Evolutionary conservation across 1,140 invertebrate species (phyloP), one percentile per base, ranked within the genome.

Genomic region (Bombus balteatus): DNA sequence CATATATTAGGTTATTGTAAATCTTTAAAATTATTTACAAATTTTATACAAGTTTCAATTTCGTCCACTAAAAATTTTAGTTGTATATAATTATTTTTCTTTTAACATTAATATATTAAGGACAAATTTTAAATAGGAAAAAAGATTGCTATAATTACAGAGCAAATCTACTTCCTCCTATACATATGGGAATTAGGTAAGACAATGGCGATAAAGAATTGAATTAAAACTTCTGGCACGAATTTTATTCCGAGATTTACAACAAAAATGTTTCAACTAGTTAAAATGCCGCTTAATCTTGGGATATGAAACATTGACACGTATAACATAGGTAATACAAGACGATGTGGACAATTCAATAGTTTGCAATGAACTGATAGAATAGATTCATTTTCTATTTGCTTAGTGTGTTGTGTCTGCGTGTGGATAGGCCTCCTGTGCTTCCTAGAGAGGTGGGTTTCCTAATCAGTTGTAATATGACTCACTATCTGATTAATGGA

Each of bases 301-400:
- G 91, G 91, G 92, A 94, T 95, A 94, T 95, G 93, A 95, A 95
- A 95, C 94, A 95, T 94, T 95, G 94, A 95, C 94, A 95, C 94
- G 92, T 94, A 95, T 92, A 95, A 95, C 95, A 94, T 93, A 95
- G 92, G 93, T 94, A 94, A 94, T 95, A 95, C 94, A 95, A 94
- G 94, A 94, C 92, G 91, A 92, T 92, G 91, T 91, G 92, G 93
- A 94, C 93, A 95, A 93, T 93, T 94, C 90, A 93, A 91, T 93
- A 93, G 88, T 85, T 91, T 88, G 83, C 91, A 90, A 92, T 87
- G 81, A 92, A 92, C 87, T 88, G 83, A 92, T 89, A 88, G 89
- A 89, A 87, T 92, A 80, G 83, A 92, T 92, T 90, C 88, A 83
- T 90, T 91, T 86, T 90, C 87, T 92, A 90, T 91, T 93, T 79